Conservation (phyloP, 2,113 vertebrate species). For the Nansenia antarctica region DNA sequence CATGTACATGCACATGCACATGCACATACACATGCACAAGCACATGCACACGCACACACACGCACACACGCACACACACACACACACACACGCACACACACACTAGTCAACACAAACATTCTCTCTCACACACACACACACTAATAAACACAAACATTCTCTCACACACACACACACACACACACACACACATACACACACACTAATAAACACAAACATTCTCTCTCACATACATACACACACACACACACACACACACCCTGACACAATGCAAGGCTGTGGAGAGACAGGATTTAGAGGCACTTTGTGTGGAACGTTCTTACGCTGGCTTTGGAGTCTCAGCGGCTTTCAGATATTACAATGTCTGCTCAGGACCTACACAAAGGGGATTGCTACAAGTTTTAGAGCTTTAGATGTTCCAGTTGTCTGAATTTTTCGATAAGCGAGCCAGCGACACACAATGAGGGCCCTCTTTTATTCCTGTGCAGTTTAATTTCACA, state of each 20-base stretch:
- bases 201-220: slow-evolving; percentile 8
- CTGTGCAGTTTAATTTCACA: slow-evolving; percentile 79
- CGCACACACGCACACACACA: slow-evolving; percentile 16
- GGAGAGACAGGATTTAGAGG: slow-evolving; percentile 57
- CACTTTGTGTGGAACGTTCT: slow-evolving; percentile 71
- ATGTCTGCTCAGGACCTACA: slow-evolving; percentile 71
- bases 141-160: too few relatives aligned
- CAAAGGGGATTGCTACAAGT: slow-evolving; percentile 79
- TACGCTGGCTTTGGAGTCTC: slow-evolving; percentile 70
- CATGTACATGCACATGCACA: neutral
- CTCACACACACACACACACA: neutral
- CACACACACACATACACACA: slow-evolving; percentile 6
- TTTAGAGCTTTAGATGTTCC: slow-evolving; percentile 80
- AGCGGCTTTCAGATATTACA: slow-evolving; percentile 73
- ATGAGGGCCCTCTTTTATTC: slow-evolving; percentile 71
- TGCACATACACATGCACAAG: neutral
- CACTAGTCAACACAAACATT: too few relatives aligned
- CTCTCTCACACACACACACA: slow-evolving; percentile 15
- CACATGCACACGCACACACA: neutral
- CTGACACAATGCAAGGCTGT: slow-evolving; percentile 29
- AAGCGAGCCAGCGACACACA: slow-evolving; percentile 70
- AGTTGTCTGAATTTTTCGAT: slow-evolving; percentile 81
- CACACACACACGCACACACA: too few relatives aligned
- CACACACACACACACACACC: slow-evolving; percentile 17
- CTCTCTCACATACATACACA: slow-evolving; percentile 7